Evolutionary conservation across 2,888 invertebrate species (phyloP).

Genomic region (Tigriopus californicus): DNA sequence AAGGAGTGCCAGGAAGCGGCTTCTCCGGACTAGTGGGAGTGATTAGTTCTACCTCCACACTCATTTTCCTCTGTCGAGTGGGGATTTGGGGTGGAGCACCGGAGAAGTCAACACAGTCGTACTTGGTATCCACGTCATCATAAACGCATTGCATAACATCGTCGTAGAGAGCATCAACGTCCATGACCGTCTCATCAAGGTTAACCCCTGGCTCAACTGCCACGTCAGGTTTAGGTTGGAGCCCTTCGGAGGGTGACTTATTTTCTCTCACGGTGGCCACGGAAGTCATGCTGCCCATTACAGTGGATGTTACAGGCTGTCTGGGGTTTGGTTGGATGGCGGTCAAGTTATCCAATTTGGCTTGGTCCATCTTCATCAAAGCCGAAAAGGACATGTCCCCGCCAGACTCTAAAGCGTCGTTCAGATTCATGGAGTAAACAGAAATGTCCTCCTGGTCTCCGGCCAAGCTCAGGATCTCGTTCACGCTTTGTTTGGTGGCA

Average conservation of each 20-base stretch:
- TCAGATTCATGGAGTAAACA: background rate
- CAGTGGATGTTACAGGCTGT: no score
- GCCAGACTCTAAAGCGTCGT: background rate
- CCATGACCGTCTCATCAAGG: no score
- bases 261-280: background rate
- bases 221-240: background rate
- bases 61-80: background rate
- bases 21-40: background rate
- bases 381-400: no score
- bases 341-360: no score
- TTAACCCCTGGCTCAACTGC: no score
- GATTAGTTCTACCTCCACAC: background rate
- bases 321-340: no score
- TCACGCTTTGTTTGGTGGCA: background rate
- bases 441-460: constrained; percentile 1
- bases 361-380: no score
- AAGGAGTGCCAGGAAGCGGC: constrained; percentile 5
- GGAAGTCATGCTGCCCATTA: background rate
- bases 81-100: background rate
- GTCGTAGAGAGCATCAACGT: constrained; percentile 2
- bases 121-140: constrained; percentile 14
- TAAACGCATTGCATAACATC: constrained; percentile 14
- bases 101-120: constrained; percentile 5
- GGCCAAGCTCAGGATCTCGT: constrained; percentile 8
- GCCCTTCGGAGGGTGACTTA: background rate